phyloP scores from a whole-genome alignment of 2,888 invertebrate species.

The Xestobium rufovillosum region DNA sequence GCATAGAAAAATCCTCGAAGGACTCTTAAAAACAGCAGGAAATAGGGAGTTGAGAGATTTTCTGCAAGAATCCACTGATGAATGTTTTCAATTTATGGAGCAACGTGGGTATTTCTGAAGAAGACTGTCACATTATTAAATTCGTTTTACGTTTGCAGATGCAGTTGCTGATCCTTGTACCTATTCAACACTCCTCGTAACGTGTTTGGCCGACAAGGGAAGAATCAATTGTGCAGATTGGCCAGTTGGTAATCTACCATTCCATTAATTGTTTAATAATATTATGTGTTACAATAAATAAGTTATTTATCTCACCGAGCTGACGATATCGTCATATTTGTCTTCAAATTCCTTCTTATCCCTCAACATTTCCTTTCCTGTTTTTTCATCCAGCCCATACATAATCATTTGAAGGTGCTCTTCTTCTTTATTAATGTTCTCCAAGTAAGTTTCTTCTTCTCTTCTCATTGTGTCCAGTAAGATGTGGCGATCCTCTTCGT shows the following conservation, averaged over 20 bases:
- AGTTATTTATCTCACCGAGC: constrained; percentile 38
- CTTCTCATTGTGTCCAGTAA: constrained; percentile 33
- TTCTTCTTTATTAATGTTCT: constrained; percentile 15
- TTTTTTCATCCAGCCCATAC: constrained; percentile 30
- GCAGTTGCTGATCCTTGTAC: constrained; percentile 56
- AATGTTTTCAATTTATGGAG: constrained; percentile 54
- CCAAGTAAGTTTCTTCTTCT: constrained; percentile 26
- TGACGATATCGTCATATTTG: constrained; percentile 47
- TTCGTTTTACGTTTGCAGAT: constrained; percentile 42
- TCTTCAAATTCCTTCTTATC: constrained; percentile 37
- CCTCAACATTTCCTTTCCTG: constrained; percentile 37
- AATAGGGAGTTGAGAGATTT: constrained; percentile 61
- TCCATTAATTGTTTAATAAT: constrained; percentile 27
- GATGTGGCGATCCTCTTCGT: constrained; percentile 49
- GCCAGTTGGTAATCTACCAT: constrained; percentile 49
- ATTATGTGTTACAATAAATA: constrained; percentile 5
- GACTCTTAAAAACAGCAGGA: constrained; percentile 54
- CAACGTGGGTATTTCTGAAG: too few species aligned
- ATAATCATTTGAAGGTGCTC: constrained; percentile 1
- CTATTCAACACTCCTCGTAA: constrained; percentile 56
- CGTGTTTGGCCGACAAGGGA: constrained; percentile 65
- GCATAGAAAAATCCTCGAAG: constrained; percentile 53
- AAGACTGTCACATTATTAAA: constrained; percentile 2
- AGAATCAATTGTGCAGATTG: constrained; percentile 68
- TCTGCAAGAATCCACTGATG: constrained; percentile 60